Base-by-base conservation (phyloP, 2,888 invertebrate genomes). In the Lithophane semibrunnea region DNA sequence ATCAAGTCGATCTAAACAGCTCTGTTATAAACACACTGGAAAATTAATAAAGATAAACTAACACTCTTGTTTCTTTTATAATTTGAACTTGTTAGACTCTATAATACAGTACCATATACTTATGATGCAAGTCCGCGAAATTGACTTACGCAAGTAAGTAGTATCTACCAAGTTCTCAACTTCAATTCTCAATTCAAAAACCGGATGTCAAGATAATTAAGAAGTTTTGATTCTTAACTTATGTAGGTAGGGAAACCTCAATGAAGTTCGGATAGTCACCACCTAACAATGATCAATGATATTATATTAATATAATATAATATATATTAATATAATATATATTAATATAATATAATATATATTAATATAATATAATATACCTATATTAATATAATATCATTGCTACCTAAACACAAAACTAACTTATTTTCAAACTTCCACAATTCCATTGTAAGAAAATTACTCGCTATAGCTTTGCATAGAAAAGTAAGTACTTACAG, bases 401-500 rank as follows among this genome's bases (percentile, higher is more conserved):
- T 29, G 29, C 29, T 29, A 29, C 29, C 29, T 29, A 29, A 29
- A 65, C 37, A 37, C 18, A 61, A 79, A n/a, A 3, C 5, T n/a
- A 77, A 52, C 13, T 12, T 37, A 63, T 75, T 44, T 58, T 13
- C 9, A 58, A 54, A 52, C 12, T 47, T 44, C 24, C n/a, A 49
- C n/a, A 5, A 58, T 21, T 58, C 37, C 16, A 54, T 24, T 58
- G 8, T 49, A 47, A 65, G 37, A 70, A 60, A 80, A 42, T 13
- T 47, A 13, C 12, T 7, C 18, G 29, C 16, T 70, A 37, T 37
- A 77, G 63, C 5, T 63, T 81, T 49, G n/a, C 58, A 67, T 65
- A 58, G 9, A 79, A 70, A 71, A 68, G 64, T 82, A 71, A 68
- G 64, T 82, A 87, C 87, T 88, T 78, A 87, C 87, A 83, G 64